Base-by-base conservation (phyloP, 2,888 invertebrate genomes). In the Cinara cedri region DNA sequence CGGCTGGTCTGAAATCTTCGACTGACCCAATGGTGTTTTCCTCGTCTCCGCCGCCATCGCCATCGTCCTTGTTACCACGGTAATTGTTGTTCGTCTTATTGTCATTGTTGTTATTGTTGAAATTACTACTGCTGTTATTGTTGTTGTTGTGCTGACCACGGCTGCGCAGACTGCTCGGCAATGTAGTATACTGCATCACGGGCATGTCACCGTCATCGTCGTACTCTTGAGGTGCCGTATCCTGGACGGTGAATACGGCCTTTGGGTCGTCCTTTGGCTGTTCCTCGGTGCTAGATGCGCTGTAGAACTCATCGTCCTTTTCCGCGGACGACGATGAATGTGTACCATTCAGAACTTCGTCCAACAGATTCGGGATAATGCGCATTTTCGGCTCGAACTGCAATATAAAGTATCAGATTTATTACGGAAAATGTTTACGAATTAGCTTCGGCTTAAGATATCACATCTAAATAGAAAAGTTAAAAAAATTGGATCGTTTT, bases 181-280 rank as follows among this genome's bases (percentile, higher is more conserved):
- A 72, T 24, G 81, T 72, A 13, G 82, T 82, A 62, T 83, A 81
- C 80, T 83, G 82, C 57, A 83, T 76, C 11, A 83, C 63, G 3
- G 82, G 80, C 75, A 83, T 83, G 46, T 83, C 83, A 9, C 83
- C 83, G 11, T 83, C 82, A 68, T 83, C 83, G 72, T 88, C 87
- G 11, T 86, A 84, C 57, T 88, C 88, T 14, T 85, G 83, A 24
- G 84, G 83, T 60, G 84, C 84, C 81, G 84, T 85, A 81, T 85
- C 85, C 19, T 82, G 81, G 51, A 80, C 81, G 34, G 81, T 74
- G 54, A 83, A 83, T 14, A 83, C 82, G 63, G 81, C 78, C 21
- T 82, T 82, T 19, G 82, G 82, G 10, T 83, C 82, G 42, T 83
- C 82, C 21, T 72, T 81, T 16, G 81, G 82, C 70, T 81, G 82